Conservation (phyloP, 2,113 vertebrate species). For the Psophia crepitans region DNA sequence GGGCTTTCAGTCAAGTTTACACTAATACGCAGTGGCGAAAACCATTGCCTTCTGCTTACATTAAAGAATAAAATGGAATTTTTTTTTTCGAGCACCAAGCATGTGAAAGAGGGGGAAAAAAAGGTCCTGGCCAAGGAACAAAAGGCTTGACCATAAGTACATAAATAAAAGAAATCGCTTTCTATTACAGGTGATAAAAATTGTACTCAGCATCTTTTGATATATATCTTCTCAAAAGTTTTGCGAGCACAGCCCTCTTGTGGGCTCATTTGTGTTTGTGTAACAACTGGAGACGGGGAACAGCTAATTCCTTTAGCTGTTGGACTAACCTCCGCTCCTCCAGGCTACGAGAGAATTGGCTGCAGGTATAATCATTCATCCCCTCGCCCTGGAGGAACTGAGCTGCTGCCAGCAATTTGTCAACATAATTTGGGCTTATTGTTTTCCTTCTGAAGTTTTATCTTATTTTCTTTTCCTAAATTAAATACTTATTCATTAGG, state of each 20-base stretch:
- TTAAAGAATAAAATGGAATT: not conserved
- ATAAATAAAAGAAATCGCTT: not conserved
- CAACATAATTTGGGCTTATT: constrained; percentile 29
- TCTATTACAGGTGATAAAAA: constrained; percentile 47
- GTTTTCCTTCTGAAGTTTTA: constrained; percentile 42
- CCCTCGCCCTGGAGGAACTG: not conserved
- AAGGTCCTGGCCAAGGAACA: not conserved
- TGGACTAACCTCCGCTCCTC: not conserved
- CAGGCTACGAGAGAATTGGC: constrained; percentile 1
- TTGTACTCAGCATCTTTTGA: constrained; percentile 10
- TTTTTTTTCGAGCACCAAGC: not conserved
- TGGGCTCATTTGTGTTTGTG: constrained; percentile 58
- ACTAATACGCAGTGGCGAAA: not conserved
- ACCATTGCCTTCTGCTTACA: not conserved
- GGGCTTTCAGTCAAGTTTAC: not conserved
- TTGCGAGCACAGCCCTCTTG: constrained; percentile 63
- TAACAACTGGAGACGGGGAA: constrained; percentile 17
- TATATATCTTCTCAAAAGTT: constrained; percentile 26
- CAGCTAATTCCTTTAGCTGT: not conserved
- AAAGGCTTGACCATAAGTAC: not conserved
- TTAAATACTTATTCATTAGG: constrained; percentile 32
- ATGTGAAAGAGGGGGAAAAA: not conserved
- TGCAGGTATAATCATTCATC: constrained; percentile 37
- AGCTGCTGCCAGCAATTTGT: constrained; percentile 54
- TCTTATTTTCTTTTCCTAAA: constrained; percentile 52